Evolutionary conservation across 2,797 vertebrate species (phyloP), one percentile per base, ranked within the genome.

Genomic region (Coregonus sp.): DNA sequence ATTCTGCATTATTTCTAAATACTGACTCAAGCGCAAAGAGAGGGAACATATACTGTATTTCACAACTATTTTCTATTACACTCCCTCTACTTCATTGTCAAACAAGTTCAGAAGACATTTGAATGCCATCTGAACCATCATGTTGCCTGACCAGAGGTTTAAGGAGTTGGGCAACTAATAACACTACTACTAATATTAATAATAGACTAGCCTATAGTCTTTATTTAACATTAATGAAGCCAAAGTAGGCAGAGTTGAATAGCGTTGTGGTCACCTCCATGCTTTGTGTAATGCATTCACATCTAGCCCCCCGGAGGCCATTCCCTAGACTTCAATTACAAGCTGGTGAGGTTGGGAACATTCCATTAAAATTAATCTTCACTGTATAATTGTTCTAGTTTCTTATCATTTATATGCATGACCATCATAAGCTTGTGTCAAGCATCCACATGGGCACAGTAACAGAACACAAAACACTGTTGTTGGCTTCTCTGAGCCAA

Each of bases 321-420:
- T 65, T 82, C 40, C 25, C 59, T 65, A 76, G 78, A 70, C 25
- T 63, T 68, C 35, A 12, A 71, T 72, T 77, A 25, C 4, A 80
- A 67, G 18, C 50, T 59, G 66, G 76, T 73, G 51, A 66, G 47
- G 70, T 31, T 35, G 68, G 74, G 67, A 59, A 67, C 25, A 33
- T 75, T 40, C 68, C 31, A 47, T 70, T 59, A 5, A 81, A 87
- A 82, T 86, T 74, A 70, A 68, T 83, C 79, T 78, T 68, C 51
- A 11, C 40, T 35, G 71, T 69, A 77, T 74, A 81, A 75, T 68
- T 37, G 3, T 16, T 70, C 31, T 15, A 12, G 78, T 56, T 47
- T 47, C 40, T 47, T 20, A 61, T 11, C 7, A 33, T 54, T 11
- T 7, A 71, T 16, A 70, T 51, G 33, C 50, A 56, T 29, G 2